Evolutionary conservation across 2,888 invertebrate genomes (phyloP), one percentile per base, ranked within the genome.

Genomic region (Ectemnius cavifrons): DNA sequence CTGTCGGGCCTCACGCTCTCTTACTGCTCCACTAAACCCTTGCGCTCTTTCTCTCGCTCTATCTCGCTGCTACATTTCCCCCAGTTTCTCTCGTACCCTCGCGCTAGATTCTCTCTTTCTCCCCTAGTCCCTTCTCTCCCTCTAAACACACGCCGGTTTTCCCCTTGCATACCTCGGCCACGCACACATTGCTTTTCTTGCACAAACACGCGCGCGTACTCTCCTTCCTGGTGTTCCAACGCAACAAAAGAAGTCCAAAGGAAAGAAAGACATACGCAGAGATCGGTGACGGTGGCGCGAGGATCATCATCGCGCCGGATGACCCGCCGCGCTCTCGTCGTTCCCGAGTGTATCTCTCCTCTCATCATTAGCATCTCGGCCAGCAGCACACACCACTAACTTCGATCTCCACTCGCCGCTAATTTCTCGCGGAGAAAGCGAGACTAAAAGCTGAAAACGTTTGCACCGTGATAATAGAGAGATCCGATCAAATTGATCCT

Each of bases 1-100:
- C 82, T 79, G 79, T 60, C 72, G 73, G 71, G 63, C 76, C 67
- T 79, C 68, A 69, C 73, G 67, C 74, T 72, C 77, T 69, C 72
- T 78, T 63, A 74, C 75, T 72, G 73, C 62, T 56, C 59, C 47
- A 47, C 37, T 65, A 52, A 52, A 5, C 52, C 47, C 47, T n/a
- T 18, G n/a, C 49, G 23, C 60, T 52, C 52, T 28, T 16, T 14
- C 27, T 61, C 47, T 18, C 27, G 27, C 60, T 52, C 27, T 61
- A 23, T 18, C 27, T 49, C 61, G 67, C 63, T 13, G 14, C 52
- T 5, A 52, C 52, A 14, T 5, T 47, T 11, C 47, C 11, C 47
- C 13, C 47, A 16, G 14, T 68, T 67, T 14, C 56, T 60, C 61
- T 49, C 45, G 45, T 66, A 46, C 28, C 57, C 59, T 71, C 52